Evolutionary conservation across 2,888 invertebrate species (phyloP), one percentile per base, ranked within the genome.

Genomic region (Apodemia hepburni): DNA sequence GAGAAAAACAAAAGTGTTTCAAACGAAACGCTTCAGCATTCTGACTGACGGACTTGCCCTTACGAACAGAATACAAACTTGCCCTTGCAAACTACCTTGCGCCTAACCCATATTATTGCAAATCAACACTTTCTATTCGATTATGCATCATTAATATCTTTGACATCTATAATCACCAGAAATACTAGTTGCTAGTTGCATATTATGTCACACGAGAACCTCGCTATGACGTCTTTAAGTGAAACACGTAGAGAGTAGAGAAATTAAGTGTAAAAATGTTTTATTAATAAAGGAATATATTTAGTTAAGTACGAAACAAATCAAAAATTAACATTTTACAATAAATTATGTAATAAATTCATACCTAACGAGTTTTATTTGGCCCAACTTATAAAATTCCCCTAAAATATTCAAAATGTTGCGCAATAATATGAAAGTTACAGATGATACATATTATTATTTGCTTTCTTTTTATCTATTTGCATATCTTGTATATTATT

Each of bases 391-490:
- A 51, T 51, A 22, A 17, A 51, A 51, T 22, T 18, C 51, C 51
- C 22, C 18, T 51, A 51, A 51, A 51, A 8, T 51, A 51, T 51
- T 51, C 51, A 22, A 22, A 22, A 51, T 49, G 51, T 51, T 51
- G 51, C 38, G 12, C 51, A 51, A 54, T 54, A 51, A 54, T 54
- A 54, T 22, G 54, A 54, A 54, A 54, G 54, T 54, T 54, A 22
- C 11, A 54, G 54, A 54, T 54, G 12, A 54, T 27, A 54, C 27
- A 22, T 54, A 54, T 27, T 54, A 54, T 27, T 54, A 12, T 54
- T 54, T 54, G 12, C 54, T 54, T 54, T 54, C 54, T 54, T 22
- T 22, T 15, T 42, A 42, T 54, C 11, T 22, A 54, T 54, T 54
- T 22, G 54, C 54, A 54, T 54, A 54, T 27, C 54, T 22, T 22